Evolutionary conservation across 2,888 invertebrate genomes (phyloP).

Genomic region (Machimus rusticus): DNA sequence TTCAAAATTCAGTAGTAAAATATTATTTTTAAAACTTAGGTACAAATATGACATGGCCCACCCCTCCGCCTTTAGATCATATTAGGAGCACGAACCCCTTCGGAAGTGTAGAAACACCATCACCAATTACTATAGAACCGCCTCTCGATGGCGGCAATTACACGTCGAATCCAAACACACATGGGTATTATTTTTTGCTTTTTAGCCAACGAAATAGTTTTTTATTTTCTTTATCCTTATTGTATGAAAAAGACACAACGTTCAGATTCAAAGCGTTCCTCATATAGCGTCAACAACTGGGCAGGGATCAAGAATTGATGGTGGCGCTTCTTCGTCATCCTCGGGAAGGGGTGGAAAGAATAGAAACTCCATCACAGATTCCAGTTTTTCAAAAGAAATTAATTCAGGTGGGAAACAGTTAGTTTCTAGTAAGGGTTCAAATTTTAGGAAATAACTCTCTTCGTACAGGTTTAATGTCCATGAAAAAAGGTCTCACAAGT

Average conservation of each 20-base stretch:
- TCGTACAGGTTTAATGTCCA: constrained; percentile 70
- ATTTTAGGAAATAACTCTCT: not conserved
- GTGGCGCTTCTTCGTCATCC: constrained; percentile 53
- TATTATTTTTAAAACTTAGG: constrained; percentile 51
- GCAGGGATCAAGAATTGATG: constrained; percentile 56
- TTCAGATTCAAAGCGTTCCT: constrained; percentile 60
- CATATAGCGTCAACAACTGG: constrained; percentile 53
- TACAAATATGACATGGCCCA: constrained; percentile 61
- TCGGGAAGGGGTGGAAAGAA: constrained; percentile 5
- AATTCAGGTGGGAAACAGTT: constrained; percentile 61
- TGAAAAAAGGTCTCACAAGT: constrained; percentile 84
- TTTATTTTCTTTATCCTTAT: constrained; percentile 5
- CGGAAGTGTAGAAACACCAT: constrained; percentile 62
- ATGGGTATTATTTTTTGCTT: constrained; percentile 54
- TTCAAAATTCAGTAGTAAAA: not conserved
- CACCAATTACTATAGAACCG: constrained; percentile 60
- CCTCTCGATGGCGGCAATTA: constrained; percentile 56
- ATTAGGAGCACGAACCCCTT: constrained; percentile 58
- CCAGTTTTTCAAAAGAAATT: constrained; percentile 64
- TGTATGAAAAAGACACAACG: constrained; percentile 56
- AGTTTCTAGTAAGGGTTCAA: not conserved
- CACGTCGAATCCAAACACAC: constrained; percentile 61
- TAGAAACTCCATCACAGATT: constrained; percentile 55
- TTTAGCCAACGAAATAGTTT: not conserved
- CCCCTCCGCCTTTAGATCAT: constrained; percentile 59